Conservation (phyloP, 2,113 vertebrate genomes). For the Bufo bufo region DNA sequence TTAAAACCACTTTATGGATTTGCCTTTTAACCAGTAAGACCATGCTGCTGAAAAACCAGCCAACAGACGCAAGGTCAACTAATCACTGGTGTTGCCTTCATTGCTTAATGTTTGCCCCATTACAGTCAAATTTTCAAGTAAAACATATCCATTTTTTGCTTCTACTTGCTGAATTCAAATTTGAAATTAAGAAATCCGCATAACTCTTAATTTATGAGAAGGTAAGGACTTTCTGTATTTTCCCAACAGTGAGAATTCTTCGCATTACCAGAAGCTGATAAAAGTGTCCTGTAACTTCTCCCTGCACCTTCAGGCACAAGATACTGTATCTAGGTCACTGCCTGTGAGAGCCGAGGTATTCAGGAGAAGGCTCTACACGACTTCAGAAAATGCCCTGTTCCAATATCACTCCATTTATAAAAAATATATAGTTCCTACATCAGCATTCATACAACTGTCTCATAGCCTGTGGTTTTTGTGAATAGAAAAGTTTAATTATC, state of each 20-base stretch:
- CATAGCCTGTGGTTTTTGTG: not conserved
- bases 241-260: constrained; percentile 1
- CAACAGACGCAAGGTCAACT: too few relatives aligned
- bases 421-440: not conserved
- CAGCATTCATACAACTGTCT: constrained; percentile 24
- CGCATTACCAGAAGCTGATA: constrained; percentile 27
- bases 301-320: constrained; percentile 5
- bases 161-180: not conserved
- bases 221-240: not conserved
- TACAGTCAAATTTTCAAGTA: not conserved
- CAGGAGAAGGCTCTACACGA: constrained; percentile 9
- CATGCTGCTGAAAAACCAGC: too few relatives aligned
- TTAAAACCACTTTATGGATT: too few relatives aligned
- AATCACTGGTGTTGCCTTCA: too few relatives aligned
- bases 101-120: too few relatives aligned
- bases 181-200: not conserved
- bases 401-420: not conserved
- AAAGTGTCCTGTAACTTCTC: constrained; percentile 45
- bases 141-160: not conserved
- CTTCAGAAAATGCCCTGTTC: not conserved
- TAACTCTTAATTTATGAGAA: constrained; percentile 2
- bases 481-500: constrained; percentile 16
- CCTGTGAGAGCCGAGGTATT: constrained; percentile 34
- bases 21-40: too few relatives aligned
- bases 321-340: constrained; percentile 40